Conservation (phyloP, 2,888 invertebrate genomes). For the Epirrhoe alternata region DNA sequence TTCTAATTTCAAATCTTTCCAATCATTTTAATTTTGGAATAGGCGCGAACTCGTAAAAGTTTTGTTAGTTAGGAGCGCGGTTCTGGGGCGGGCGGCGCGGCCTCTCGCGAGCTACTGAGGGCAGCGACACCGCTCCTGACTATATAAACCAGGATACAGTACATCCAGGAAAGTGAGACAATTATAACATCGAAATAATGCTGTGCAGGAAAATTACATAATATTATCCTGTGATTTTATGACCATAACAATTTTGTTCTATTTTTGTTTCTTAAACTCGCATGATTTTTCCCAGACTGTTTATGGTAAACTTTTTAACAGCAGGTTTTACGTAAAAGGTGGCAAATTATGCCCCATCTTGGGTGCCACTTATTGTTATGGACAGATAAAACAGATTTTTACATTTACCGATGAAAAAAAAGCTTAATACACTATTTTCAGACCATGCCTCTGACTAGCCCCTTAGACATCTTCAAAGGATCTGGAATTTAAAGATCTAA, state of each 20-base stretch:
- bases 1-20: not conserved
- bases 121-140: conserved; percentile 51
- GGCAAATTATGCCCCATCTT: conserved; percentile 3
- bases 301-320: not conserved
- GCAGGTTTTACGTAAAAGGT: not conserved
- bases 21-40: conserved; percentile 4
- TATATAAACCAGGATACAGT: conserved; percentile 57
- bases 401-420: too few species aligned
- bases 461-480: too few species aligned
- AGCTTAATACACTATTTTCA: too few species aligned
- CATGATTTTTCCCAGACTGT: not conserved
- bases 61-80: conserved; percentile 31
- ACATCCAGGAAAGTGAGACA: conserved; percentile 12
- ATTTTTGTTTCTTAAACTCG: not conserved
- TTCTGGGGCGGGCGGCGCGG: conserved; percentile 50
- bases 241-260: not conserved
- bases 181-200: not conserved
- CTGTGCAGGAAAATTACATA: not conserved
- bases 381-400: not conserved
- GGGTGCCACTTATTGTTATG: conserved; percentile 3
- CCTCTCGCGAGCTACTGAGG: conserved; percentile 70
- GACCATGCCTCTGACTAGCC: too few species aligned
- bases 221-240: not conserved
- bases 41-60: conserved; percentile 37
- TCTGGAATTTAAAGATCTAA: too few species aligned